phyloP scores from a whole-genome alignment of 2,888 invertebrate species.

The Protonemura montana region DNA sequence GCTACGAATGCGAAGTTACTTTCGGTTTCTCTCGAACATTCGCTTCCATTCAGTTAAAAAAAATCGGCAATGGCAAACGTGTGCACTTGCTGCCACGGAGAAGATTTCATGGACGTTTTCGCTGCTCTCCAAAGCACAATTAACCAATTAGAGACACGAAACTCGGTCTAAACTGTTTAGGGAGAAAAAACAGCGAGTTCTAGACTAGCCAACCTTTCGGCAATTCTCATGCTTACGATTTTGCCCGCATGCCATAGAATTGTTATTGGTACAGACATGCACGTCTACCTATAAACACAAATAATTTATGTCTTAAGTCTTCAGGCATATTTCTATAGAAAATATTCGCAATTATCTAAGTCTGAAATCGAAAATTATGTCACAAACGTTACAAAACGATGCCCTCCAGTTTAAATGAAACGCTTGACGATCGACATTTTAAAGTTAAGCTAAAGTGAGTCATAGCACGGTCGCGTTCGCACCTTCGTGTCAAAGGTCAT shows the following conservation, averaged over 20 bases:
- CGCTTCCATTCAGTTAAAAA: not conserved
- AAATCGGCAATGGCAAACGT: not conserved
- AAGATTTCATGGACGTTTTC: not conserved
- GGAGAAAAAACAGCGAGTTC: not conserved
- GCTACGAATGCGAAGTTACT: not conserved
- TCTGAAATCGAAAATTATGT: not conserved
- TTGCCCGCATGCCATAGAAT: not conserved
- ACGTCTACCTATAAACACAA: not conserved
- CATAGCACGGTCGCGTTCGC: not conserved
- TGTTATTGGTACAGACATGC: not conserved
- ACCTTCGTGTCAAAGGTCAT: not conserved
- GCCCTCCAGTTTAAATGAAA: not conserved
- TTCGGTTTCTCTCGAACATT: not conserved
- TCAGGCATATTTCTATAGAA: not conserved
- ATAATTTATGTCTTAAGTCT: not conserved
- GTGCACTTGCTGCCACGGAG: not conserved
- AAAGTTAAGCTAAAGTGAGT: not conserved
- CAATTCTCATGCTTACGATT: not conserved
- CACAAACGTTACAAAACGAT: not conserved
- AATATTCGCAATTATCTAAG: not conserved
- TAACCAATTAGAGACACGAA: not conserved
- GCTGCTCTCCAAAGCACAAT: not conserved
- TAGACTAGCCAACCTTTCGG: not conserved
- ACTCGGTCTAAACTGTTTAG: not conserved
- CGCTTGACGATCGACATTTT: not conserved